Conservation (phyloP, 2,113 vertebrate genomes). For the Megatriorchis doriae region DNA sequence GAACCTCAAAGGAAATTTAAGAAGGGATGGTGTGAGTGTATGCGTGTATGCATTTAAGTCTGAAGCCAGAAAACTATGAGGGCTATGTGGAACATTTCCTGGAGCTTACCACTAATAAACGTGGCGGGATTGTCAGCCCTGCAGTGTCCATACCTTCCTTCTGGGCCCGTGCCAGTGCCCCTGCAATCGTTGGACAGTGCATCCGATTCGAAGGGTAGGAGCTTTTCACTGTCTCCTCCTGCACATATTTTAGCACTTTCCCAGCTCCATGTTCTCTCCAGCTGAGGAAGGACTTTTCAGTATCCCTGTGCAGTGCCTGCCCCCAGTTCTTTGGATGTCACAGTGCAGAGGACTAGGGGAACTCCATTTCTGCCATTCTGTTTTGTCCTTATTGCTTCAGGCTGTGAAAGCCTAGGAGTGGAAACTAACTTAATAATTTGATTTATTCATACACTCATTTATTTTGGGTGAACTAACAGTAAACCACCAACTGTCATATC, state of each 20-base stretch:
- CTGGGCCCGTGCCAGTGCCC: neutral
- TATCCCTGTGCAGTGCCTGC: too few species aligned
- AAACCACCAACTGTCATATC: neutral
- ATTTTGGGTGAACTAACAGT: neutral
- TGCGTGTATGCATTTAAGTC: neutral
- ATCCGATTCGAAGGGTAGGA: neutral
- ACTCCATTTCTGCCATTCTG: neutral
- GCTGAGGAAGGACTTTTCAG: neutral
- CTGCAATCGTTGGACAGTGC: fast-evolving
- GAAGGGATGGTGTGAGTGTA: neutral
- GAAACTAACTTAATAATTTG: neutral
- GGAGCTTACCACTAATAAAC: constrained; percentile 25
- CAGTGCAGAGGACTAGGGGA: neutral
- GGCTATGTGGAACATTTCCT: constrained; percentile 65
- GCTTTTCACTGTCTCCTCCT: neutral
- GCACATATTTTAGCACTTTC: neutral
- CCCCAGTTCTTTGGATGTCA: neutral
- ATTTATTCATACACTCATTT: neutral
- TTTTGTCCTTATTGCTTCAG: neutral
- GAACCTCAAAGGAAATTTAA: constrained; percentile 34
- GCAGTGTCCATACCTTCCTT: neutral
- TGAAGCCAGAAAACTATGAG: constrained; percentile 40
- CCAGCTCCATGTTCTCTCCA: neutral
- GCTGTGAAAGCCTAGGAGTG: neutral
- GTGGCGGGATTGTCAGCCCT: constrained; percentile 19